Percentiles rank a stretch among this genome's conserved stretches.
These are phyloP conservation scores for Percopsis transmontana DNA, from an alignment of 2,113 vertebrate species.

Conservation along the genomic window DNA sequence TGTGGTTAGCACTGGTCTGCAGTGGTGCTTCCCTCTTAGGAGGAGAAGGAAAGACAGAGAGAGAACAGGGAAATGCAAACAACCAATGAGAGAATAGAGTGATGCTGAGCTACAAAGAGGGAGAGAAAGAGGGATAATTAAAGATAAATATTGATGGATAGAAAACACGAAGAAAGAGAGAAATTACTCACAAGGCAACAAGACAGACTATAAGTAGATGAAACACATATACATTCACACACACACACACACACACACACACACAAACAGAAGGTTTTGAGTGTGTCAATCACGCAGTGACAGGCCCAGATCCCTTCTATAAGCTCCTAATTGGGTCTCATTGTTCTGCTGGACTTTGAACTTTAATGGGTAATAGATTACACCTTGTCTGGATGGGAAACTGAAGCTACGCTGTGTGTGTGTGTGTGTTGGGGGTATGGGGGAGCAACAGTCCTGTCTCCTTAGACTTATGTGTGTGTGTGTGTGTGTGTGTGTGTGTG, in stretches of 20 bases:
- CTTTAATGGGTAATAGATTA: conserved; percentile 55
- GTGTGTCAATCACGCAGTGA: conserved; percentile 42
- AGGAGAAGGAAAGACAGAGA: background rate
- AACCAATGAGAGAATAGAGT: background rate
- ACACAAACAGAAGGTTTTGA: conserved; percentile 1
- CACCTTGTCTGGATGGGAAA: conserved; percentile 28
- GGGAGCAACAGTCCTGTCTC: background rate
- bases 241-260: background rate
- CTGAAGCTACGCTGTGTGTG: conserved; percentile 28
- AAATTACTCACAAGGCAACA: background rate
- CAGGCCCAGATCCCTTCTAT: conserved; percentile 64
- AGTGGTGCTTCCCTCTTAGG: background rate
- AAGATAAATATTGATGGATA: background rate
- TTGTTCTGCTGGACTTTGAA: conserved; percentile 81
- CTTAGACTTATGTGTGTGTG: conserved; percentile 8
- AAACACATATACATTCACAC: background rate
- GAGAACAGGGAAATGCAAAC: background rate
- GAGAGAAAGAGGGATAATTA: conserved; percentile 10
- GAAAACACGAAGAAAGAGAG: background rate
- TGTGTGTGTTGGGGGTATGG: background rate
- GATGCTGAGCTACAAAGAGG: conserved; percentile 1
- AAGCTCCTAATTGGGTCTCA: conserved; percentile 76
- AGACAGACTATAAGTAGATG: background rate
- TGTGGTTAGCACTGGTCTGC: conserved; percentile 12
- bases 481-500: background rate